phyloP scores from a whole-genome alignment of 1,140 invertebrate species.

The Phenacoccus solenopsis region DNA sequence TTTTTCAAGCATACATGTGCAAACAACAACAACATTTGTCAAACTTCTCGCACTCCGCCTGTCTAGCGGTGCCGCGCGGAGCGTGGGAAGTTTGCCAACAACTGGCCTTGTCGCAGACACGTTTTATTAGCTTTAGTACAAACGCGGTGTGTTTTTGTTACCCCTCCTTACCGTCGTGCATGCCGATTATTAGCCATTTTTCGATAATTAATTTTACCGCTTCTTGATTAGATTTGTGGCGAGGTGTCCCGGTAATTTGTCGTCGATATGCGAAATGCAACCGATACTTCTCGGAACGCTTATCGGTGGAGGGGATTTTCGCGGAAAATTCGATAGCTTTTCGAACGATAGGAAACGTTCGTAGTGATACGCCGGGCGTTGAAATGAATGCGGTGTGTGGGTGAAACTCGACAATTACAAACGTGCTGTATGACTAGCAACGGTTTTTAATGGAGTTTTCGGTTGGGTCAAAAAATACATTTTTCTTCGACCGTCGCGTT shows the following conservation, averaged over 20 bases:
- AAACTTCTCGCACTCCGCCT: background rate
- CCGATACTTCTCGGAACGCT: too few species aligned
- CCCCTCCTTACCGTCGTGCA: background rate
- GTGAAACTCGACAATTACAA: too few species aligned
- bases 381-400: too few species aligned
- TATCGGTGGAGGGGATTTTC: too few species aligned
- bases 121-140: background rate
- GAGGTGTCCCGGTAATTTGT: background rate
- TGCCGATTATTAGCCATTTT: background rate
- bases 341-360: too few species aligned
- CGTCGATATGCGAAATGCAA: too few species aligned
- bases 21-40: slow-evolving; percentile 16
- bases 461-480: too few species aligned
- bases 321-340: too few species aligned
- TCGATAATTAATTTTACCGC: background rate
- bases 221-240: background rate
- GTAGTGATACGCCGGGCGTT: too few species aligned
- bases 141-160: background rate
- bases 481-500: too few species aligned
- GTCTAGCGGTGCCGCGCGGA: background rate
- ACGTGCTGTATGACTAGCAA: too few species aligned
- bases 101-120: background rate
- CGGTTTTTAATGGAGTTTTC: too few species aligned
- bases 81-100: slow-evolving; percentile 15
- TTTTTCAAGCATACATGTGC: slow-evolving; percentile 7